These are phyloP conservation scores for Laothoe populi DNA, from an alignment of 2,888 invertebrate genomes.

Conservation along the genomic window DNA sequence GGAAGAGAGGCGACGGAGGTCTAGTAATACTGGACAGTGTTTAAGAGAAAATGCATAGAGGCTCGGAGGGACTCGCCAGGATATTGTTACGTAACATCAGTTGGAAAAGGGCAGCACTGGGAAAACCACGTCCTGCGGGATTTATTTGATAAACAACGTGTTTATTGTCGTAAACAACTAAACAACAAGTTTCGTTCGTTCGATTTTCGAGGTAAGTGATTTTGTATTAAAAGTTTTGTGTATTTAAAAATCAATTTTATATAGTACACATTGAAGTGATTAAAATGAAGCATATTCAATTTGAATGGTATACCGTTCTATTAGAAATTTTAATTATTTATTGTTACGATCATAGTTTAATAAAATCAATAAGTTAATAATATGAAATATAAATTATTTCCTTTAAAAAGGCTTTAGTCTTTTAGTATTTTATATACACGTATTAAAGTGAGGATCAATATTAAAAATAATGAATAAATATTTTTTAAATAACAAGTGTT, in stretches of 20 bases:
- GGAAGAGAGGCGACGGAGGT: conserved; percentile 45
- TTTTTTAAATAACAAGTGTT: too few relatives aligned
- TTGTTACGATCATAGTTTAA: too few relatives aligned
- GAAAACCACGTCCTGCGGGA: conserved; percentile 57
- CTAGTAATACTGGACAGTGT: conserved; percentile 45
- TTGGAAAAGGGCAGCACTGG: conserved; percentile 60
- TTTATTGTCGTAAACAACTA: conserved; percentile 76
- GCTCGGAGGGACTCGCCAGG: conserved; percentile 70
- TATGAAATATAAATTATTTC: too few relatives aligned
- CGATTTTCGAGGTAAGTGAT: conserved; percentile 23
- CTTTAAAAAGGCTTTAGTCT: too few relatives aligned
- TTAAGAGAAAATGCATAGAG: conserved; percentile 62
- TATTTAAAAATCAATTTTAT: too few relatives aligned
- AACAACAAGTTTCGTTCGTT: conserved; percentile 39
- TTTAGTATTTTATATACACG: too few relatives aligned
- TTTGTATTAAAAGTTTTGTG: background rate
- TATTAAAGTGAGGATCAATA: too few relatives aligned
- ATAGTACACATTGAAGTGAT: background rate
- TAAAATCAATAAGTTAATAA: too few relatives aligned
- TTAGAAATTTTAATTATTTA: too few relatives aligned
- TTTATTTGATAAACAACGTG: conserved; percentile 77
- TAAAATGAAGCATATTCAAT: too few relatives aligned
- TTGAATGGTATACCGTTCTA: too few relatives aligned
- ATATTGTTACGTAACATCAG: conserved; percentile 79
- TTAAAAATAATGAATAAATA: too few relatives aligned